Base-by-base conservation (phyloP, 2,888 invertebrate genomes). In the Frankliniella intonsa region DNA sequence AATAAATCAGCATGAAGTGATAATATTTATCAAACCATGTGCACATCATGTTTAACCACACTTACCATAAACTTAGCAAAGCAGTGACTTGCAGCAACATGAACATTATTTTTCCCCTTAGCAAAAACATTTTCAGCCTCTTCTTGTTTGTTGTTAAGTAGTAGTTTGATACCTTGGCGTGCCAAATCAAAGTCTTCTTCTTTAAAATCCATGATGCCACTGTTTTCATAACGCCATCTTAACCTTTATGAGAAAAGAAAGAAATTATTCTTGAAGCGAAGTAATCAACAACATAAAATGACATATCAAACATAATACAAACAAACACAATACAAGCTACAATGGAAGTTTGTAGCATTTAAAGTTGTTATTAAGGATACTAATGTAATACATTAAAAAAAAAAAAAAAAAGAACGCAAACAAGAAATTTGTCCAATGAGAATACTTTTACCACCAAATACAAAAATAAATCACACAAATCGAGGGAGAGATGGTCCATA, bases 21-120 rank as follows among this genome's bases (percentile, higher is more conserved):
- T 38, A 2, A 38, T 5, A 69, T n/a, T n/a, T 11, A n/a, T 69
- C 19, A 22, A 69, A 22, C 0, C 22, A 69, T 8, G 3, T 69
- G 10, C 5, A 22, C 5, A 22, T 1, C 22, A 69, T 19, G 22
- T n/a, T 9, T 22, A 5, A 55, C 12, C 14, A 55, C 55, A 85
- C 85, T 85, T 87, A 89, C 90, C 89, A 90, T 89, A 84, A 90
- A 89, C 11, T 88, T 86, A 27, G 89, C 87, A 84, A 89, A 90
- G 83, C 89, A 89, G 84, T 88, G 87, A 10, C 89, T 89, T 50
- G 89, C 88, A 81, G 89, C 88, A 84, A 89, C 87, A 82, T 89
- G 89, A 83, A 89, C 88, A 83, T 88, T 89, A 82, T 89, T 86
- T 27, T 88, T 87, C 81, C 88, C 87, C 81, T 86, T 86, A 11